A percentile compares a stretch with the other conserved stretches of the same genome.
phyloP scores from a whole-genome alignment of 2,113 vertebrate genomes.

The human region DNA sequence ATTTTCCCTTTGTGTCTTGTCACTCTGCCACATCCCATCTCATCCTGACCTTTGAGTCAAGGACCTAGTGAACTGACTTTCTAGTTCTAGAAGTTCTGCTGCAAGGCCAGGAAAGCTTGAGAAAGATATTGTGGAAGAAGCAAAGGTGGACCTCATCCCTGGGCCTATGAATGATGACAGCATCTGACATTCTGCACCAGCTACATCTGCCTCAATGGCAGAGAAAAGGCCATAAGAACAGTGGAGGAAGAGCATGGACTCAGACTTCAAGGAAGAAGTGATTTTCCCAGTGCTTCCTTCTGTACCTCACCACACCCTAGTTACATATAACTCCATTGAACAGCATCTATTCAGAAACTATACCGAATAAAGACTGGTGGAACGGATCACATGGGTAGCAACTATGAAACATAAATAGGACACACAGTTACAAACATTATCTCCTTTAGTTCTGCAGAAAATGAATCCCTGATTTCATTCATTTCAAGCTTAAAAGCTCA shows the following conservation, averaged over 20 bases:
- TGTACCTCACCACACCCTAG: conserved; percentile 54
- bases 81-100: conserved; percentile 60
- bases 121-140: conserved; percentile 56
- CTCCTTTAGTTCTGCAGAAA: conserved; percentile 72
- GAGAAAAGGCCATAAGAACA: conserved; percentile 60
- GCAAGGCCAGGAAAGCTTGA: conserved; percentile 59
- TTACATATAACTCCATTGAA: conserved; percentile 48
- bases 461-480: conserved; percentile 68
- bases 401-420: conserved; percentile 71
- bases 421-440: conserved; percentile 71
- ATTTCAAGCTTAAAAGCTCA: conserved; percentile 75
- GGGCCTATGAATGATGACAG: conserved; percentile 4
- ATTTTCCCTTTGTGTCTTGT: conserved; percentile 66
- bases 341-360: conserved; percentile 71
- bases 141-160: conserved; percentile 19
- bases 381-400: conserved; percentile 72
- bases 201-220: conserved; percentile 66
- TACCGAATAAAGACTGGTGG: conserved; percentile 34
- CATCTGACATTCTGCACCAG: conserved; percentile 56
- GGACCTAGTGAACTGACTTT: conserved; percentile 68
- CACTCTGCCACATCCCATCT: conserved; percentile 55
- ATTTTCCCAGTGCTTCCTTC: conserved; percentile 74
- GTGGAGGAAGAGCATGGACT: conserved; percentile 63
- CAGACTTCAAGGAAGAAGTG: conserved; percentile 76
- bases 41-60: conserved; percentile 63